Evolutionary conservation across 2,113 vertebrate species (phyloP).

Genomic region (Argyrosomus japonicus): DNA sequence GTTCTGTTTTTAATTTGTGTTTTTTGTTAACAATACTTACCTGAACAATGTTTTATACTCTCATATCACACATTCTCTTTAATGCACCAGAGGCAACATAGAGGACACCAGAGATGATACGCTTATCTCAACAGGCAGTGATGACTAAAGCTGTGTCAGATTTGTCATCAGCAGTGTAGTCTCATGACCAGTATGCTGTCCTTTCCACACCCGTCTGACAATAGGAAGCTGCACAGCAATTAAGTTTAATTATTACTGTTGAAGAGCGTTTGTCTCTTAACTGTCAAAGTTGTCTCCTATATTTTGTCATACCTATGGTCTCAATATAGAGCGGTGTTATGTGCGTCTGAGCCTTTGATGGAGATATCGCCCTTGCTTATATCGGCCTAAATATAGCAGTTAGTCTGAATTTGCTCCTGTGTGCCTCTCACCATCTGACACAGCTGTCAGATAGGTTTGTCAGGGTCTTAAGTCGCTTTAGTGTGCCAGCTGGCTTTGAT

Average conservation of each 20-base stretch:
- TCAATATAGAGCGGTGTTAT: not conserved
- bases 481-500: conserved; percentile 53
- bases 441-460: conserved; percentile 61
- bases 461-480: conserved; percentile 32
- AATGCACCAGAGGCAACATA: not conserved
- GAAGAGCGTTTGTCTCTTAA: not conserved
- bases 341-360: conserved; percentile 35
- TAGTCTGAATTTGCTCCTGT: conserved; percentile 40
- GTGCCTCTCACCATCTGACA: conserved; percentile 48
- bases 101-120: not conserved
- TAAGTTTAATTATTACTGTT: not conserved
- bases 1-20: not conserved
- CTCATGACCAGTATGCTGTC: not conserved
- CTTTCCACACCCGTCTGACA: not conserved
- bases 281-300: conserved; percentile 29
- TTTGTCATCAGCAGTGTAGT: not conserved
- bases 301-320: conserved; percentile 35
- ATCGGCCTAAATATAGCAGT: conserved; percentile 63
- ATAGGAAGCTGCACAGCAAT: not conserved
- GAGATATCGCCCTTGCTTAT: conserved; percentile 23
- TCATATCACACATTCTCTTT: not conserved
- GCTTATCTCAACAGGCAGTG: conserved; percentile 5
- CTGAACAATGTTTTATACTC: not conserved
- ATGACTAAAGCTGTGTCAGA: conserved; percentile 19
- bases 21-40: not conserved